Evolutionary conservation across 2,113 vertebrate species (phyloP), one percentile per base, ranked within the genome.

Genomic region (Ageneiosus marmoratus): DNA sequence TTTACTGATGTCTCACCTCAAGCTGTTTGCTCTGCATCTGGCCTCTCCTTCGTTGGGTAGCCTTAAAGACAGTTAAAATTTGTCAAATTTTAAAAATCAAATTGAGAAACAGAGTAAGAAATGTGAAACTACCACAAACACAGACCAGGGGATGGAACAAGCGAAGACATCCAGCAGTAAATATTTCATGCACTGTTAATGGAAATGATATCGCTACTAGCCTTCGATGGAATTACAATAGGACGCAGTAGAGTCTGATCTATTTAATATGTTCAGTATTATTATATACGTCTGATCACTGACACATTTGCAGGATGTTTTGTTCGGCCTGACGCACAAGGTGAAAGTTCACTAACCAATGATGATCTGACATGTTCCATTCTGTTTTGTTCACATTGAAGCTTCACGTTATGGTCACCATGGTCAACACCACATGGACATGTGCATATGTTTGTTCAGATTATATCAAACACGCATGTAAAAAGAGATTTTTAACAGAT

Each of bases 21-120:
- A 56, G 77, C 87, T 88, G 83, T 82, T 79, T 53, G 82, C 56
- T 78, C 87, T 84, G 83, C 69, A 63, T 55, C 70, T 83, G 80
- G 82, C 72, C 46, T 86, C 87, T 55, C 85, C 82, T 82, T 88
- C 87, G 86, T 76, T 86, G 53, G 87, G 87, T 15, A 88, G 53
- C 87, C 87, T 88, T 86, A 46, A 75, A 83, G 65, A 77, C 85
- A 88, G 73, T 81, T 50, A 69, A 84, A n/a, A 84, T 67, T 81
- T 85, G n/a, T n/a, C n/a, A n/a, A n/a, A n/a, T n/a, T n/a, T n/a
- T n/a, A n/a, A n/a, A n/a, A n/a, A n/a, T n/a, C 63, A 85, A 69
- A 56, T 80, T 80, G 44, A 85, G 83, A 77, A 55, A 50, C 24
- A 70, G 5, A 70, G 11, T 2, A 34, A 73, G 3, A 72, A 65